phyloP scores from a whole-genome alignment of 2,888 invertebrate species.

The Orthosia incerta region DNA sequence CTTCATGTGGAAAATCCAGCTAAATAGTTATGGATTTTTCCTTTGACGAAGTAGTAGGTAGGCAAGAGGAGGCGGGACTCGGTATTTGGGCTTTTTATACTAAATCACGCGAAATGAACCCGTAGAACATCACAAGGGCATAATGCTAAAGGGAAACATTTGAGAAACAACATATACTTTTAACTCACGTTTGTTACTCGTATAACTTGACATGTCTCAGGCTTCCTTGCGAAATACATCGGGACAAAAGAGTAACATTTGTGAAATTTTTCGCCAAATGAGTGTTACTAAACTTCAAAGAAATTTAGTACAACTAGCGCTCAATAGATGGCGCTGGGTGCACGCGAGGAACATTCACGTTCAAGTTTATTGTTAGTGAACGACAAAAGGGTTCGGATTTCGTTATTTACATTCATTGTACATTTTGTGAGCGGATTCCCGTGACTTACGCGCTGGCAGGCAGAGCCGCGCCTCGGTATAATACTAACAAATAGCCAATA shows the following conservation, averaged over 20 bases:
- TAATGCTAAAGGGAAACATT: conserved; percentile 4
- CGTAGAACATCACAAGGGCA: conserved; percentile 50
- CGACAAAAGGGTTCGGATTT: conserved; percentile 46
- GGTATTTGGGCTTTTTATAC: background rate
- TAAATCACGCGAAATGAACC: conserved; percentile 29
- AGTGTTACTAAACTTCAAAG: conserved; percentile 25
- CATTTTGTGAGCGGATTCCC: conserved; percentile 46
- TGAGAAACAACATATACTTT: background rate
- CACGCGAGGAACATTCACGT: background rate
- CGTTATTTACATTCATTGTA: conserved; percentile 55
- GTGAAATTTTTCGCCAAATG: background rate
- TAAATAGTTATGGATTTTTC: background rate
- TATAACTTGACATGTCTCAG: conserved; percentile 25
- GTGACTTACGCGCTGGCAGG: conserved; percentile 34
- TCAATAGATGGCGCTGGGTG: conserved; percentile 43
- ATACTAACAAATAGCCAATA: conserved; percentile 60
- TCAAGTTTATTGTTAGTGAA: conserved; percentile 46
- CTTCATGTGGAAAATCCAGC: background rate
- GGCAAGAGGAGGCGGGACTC: no score
- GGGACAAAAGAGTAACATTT: conserved; percentile 30
- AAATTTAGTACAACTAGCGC: conserved; percentile 11
- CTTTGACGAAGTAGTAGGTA: no score
- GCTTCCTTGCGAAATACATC: conserved; percentile 29
- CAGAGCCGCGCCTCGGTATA: conserved; percentile 22
- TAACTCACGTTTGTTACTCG: conserved; percentile 28